Evolutionary conservation across 2,113 vertebrate species (phyloP).

Genomic region (Nycticryphes semicollaris): DNA sequence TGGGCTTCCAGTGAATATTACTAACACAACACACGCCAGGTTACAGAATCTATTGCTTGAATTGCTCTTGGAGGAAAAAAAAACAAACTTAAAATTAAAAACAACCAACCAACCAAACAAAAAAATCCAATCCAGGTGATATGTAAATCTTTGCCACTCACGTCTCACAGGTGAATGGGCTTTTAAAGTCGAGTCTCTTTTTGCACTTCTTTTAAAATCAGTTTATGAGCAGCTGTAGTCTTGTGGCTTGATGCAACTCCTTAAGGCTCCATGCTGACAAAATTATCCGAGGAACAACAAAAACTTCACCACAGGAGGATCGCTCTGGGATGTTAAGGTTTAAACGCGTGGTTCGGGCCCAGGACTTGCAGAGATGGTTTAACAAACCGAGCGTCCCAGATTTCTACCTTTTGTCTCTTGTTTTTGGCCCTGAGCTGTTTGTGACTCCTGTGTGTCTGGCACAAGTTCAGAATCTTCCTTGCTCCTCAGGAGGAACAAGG

Average conservation of each 20-base stretch:
- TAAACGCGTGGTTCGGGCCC: conserved; percentile 51
- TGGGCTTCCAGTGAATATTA: conserved; percentile 68
- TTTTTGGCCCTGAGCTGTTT: conserved; percentile 78
- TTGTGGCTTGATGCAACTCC: conserved; percentile 66
- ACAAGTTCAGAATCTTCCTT: conserved; percentile 61
- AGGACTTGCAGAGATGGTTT: conserved; percentile 59
- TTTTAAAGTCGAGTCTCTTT: conserved; percentile 45
- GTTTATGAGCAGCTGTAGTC: conserved; percentile 62
- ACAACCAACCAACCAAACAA: too few species aligned
- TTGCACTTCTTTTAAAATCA: conserved; percentile 48
- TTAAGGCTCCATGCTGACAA: conserved; percentile 77
- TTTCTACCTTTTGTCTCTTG: conserved; percentile 57
- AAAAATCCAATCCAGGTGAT: conserved; percentile 52
- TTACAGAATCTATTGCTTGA: conserved; percentile 67
- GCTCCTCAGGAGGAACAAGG: conserved; percentile 53
- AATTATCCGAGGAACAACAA: conserved; percentile 61
- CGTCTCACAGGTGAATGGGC: conserved; percentile 28
- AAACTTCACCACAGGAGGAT: conserved; percentile 62
- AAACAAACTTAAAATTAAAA: too few species aligned
- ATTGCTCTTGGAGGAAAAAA: conserved; percentile 30
- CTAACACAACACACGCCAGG: conserved; percentile 53
- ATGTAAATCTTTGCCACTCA: conserved; percentile 47
- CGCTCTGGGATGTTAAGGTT: conserved; percentile 40
- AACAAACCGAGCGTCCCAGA: neutral
- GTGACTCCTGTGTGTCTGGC: conserved; percentile 65